phyloP scores from a whole-genome alignment of 2,113 vertebrate species.

The Raphicerus campestris region DNA sequence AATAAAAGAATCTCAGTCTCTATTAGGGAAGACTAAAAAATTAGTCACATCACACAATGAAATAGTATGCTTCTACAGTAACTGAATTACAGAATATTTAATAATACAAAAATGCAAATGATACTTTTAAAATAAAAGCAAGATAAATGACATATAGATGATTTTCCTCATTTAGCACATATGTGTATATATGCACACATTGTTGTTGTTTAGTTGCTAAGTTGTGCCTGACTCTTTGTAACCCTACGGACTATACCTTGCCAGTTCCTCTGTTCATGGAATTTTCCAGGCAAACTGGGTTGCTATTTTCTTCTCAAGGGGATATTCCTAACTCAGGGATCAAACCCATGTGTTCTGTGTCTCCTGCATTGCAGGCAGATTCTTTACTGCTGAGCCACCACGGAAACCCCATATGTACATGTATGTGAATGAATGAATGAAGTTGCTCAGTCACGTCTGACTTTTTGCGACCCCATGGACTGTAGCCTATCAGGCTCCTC shows the following conservation, averaged over 20 bases:
- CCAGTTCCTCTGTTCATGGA: neutral
- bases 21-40: neutral
- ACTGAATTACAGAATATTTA: neutral
- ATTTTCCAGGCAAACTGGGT: neutral
- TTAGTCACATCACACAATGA: neutral
- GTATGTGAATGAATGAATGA: neutral
- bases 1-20: neutral
- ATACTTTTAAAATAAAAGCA: neutral
- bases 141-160: neutral
- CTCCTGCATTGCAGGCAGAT: neutral
- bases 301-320: neutral
- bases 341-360: neutral
- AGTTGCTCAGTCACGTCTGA: too few species aligned
- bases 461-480: too few species aligned
- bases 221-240: neutral
- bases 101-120: neutral
- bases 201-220: neutral
- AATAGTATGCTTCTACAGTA: neutral
- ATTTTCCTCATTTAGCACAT: neutral
- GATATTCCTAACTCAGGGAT: neutral
- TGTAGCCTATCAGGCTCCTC: too few species aligned
- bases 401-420: neutral
- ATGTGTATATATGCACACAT: neutral
- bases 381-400: neutral
- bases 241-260: neutral